Conservation (phyloP, 2,888 invertebrate species). For the Sisyra nigra region DNA sequence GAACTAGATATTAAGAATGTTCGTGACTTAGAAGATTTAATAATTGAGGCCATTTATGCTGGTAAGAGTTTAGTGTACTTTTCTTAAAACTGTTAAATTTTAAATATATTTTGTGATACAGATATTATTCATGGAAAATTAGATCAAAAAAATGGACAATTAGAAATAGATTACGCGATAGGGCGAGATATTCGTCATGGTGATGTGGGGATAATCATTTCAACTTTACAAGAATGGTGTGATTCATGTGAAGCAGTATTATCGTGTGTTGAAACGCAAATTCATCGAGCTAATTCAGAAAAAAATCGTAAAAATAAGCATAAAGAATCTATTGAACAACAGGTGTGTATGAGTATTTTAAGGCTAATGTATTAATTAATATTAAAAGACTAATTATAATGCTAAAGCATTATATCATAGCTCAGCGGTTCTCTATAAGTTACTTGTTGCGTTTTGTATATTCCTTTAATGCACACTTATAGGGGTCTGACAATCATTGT, state of each 20-base stretch:
- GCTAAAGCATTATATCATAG: too few relatives aligned
- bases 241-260: slow-evolving; percentile 79
- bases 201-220: slow-evolving; percentile 66
- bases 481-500: too few relatives aligned
- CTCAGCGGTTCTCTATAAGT: too few relatives aligned
- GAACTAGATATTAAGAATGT: slow-evolving; percentile 86
- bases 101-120: slow-evolving; percentile 25
- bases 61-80: slow-evolving; percentile 31
- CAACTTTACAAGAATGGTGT: slow-evolving; percentile 78
- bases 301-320: slow-evolving; percentile 68
- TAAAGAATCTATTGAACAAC: slow-evolving; percentile 68
- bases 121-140: slow-evolving; percentile 92
- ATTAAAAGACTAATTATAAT: background rate
- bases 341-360: too few relatives aligned
- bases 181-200: slow-evolving; percentile 82
- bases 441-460: too few relatives aligned
- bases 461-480: too few relatives aligned
- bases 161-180: slow-evolving; percentile 88
- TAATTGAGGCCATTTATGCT: slow-evolving; percentile 96
- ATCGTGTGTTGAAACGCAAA: slow-evolving; percentile 78
- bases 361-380: background rate
- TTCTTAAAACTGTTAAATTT: background rate
- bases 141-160: slow-evolving; percentile 84
- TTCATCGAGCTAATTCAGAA: slow-evolving; percentile 69
- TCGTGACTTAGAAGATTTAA: slow-evolving; percentile 86